A percentile compares a stretch with the other conserved stretches of the same genome.
Evolutionary conservation across 2,888 invertebrate species (phyloP).

Genomic region (Stegana nigrithorax): DNA sequence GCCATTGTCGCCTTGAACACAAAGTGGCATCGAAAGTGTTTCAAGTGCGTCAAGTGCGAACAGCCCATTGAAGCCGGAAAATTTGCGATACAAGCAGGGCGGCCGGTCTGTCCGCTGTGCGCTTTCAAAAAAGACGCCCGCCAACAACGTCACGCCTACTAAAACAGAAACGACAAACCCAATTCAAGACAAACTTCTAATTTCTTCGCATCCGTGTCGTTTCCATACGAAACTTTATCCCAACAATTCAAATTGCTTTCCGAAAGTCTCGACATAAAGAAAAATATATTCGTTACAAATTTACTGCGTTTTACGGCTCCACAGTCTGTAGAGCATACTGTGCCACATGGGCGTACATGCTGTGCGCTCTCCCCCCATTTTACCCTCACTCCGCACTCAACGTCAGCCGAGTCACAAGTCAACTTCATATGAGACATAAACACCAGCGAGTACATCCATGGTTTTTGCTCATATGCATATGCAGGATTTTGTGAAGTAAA

Average conservation of each 20-base stretch:
- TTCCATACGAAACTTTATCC: not conserved
- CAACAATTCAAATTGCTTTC: too few species aligned
- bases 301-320: not conserved
- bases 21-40: constrained; percentile 33
- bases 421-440: not conserved
- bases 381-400: too few species aligned
- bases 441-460: constrained; percentile 1
- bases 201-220: not conserved
- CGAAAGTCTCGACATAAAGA: too few species aligned
- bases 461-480: not conserved
- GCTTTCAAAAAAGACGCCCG: too few species aligned
- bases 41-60: constrained; percentile 24
- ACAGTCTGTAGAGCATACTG: too few species aligned
- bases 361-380: too few species aligned
- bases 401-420: not conserved
- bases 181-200: too few species aligned
- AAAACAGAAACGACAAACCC: too few species aligned
- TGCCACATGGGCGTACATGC: too few species aligned
- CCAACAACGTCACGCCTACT: too few species aligned
- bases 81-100: constrained; percentile 22
- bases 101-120: constrained; percentile 21
- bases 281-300: not conserved
- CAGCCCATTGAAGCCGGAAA: constrained; percentile 1
- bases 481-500: not conserved
- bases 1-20: constrained; percentile 32